Base-by-base conservation (phyloP, 2,797 vertebrate genomes). In the Tinamus major region DNA sequence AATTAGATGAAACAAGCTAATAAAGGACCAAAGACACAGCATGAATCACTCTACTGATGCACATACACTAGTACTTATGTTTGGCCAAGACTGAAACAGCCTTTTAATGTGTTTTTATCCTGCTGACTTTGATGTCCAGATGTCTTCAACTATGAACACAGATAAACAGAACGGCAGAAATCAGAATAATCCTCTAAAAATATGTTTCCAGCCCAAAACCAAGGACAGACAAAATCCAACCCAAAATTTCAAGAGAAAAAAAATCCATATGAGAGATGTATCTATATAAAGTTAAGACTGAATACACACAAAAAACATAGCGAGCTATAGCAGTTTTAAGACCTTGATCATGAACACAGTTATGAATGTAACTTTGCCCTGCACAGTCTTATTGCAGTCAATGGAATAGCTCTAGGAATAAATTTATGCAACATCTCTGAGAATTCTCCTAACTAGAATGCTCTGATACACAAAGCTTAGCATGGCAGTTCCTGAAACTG, bases 41-140 rank as follows among this genome's bases (percentile, higher is more conserved):
- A 41, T 87, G 71, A 90, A 83, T 94, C 88, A 90, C 37, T 75
- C 81, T 58, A 82, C 44, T 61, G 78, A 87, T 27, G 80, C 29
- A 85, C 84, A 51, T 53, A 39, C 7, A 7, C 61, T 41, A 85
- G 58, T 23, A 83, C 41, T 79, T 85, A 69, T 21, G 68, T 61
- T 61, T 84, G 80, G 29, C 59, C 83, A 59, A 77, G 85, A 48
- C 5, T 70, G 53, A 90, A 91, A 86, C 35, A 90, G 64, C 56
- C 37, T 79, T 93, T 84, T 70, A 86, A 70, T 19, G 42, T 79
- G 59, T 72, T 92, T 93, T 91, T 77, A 64, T 85, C n/a, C 31
- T 77, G 48, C 42, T 71, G 46, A 74, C 84, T 94, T 91, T 64
- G 55, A 92, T 92, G 65, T 59, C 62, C 55, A 5, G 70, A 53